phyloP scores from a whole-genome alignment of 2,888 invertebrate species.

The Aphodius granarius region DNA sequence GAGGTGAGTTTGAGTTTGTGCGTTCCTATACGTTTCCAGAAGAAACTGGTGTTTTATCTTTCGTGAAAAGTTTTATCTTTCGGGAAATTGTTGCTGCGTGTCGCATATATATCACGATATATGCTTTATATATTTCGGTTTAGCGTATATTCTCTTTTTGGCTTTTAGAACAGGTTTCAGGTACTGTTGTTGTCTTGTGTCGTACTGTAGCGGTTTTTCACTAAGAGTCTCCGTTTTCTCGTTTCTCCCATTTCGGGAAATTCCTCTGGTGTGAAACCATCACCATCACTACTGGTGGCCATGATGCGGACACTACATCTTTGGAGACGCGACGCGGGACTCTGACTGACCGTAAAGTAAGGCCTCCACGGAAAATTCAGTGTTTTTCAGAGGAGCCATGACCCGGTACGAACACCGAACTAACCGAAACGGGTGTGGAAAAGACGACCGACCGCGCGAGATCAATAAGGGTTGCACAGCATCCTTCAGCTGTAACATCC shows the following conservation, averaged over 20 bases:
- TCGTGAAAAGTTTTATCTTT: not conserved
- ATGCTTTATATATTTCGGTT: not conserved
- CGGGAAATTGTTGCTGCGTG: not conserved
- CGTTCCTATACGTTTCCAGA: not conserved
- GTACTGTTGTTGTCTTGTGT: not conserved
- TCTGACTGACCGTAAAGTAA: not conserved
- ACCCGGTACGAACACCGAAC: slow-evolving; percentile 31
- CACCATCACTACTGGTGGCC: slow-evolving; percentile 44
- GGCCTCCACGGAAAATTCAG: not conserved
- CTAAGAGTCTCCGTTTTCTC: slow-evolving; percentile 26
- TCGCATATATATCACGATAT: not conserved
- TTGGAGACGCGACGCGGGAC: not conserved
- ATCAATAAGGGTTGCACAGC: slow-evolving; percentile 51
- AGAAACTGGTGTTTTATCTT: not conserved
- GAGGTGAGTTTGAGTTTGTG: not conserved
- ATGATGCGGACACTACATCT: slow-evolving; percentile 23
- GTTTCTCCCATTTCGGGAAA: slow-evolving; percentile 42
- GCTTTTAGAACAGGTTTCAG: not conserved
- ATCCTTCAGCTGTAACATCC: slow-evolving; percentile 39
- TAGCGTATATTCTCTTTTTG: not conserved
- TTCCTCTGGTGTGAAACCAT: slow-evolving; percentile 13
- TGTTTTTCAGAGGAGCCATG: slow-evolving; percentile 32
- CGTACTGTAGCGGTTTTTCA: slow-evolving; percentile 38
- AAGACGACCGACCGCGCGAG: slow-evolving; percentile 42
- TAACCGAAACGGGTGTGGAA: slow-evolving; percentile 45